Evolutionary conservation across 2,888 invertebrate species (phyloP), one percentile per base, ranked within the genome.

Genomic region (Xylota sylvarum): DNA sequence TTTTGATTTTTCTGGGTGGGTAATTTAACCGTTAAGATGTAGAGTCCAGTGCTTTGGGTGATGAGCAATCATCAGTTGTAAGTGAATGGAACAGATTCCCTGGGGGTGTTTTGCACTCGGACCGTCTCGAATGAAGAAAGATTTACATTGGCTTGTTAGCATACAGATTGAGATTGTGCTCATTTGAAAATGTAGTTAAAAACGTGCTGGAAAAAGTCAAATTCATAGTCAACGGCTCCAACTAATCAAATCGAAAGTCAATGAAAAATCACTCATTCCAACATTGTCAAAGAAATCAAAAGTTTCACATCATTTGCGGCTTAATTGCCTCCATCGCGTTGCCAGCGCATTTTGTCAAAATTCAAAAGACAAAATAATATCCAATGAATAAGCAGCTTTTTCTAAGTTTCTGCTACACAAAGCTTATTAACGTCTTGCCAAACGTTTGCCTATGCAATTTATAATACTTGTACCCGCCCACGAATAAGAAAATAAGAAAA

Each of bases 1-100:
- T 56, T 37, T 64, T 69, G 52, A 64, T 67, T 81, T 76, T 70
- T 76, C 64, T 70, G 50, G 58, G 50, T 85, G 76, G 65, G 69
- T 65, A 74, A 48, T 17, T 55, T 17, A 46, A 60, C n/a, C n/a
- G n/a, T n/a, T 67, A 5, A 48, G 35, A 17, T 58, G 30, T 12
- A 43, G 55, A 56, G 55, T 62, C 52, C 55, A 62, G 52, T 50
- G 58, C 55, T 50, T 69, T 74, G 48, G 35, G 64, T 55, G 37
- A 84, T 74, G 69, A 69, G 50, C 55, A 64, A 74, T 80, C 60
- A 48, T 69, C 46, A 17, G 56, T 17, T 78, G 73, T 40, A n/a
- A 74, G 43, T 73, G 73, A 73, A 37, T 10, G 79, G 65, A 78
- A 79, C 55, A 35, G 43, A 50, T 72, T 56, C 30, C 17, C 32